Conservation (phyloP, 2,888 invertebrate species). For the Drosophila leonis region DNA sequence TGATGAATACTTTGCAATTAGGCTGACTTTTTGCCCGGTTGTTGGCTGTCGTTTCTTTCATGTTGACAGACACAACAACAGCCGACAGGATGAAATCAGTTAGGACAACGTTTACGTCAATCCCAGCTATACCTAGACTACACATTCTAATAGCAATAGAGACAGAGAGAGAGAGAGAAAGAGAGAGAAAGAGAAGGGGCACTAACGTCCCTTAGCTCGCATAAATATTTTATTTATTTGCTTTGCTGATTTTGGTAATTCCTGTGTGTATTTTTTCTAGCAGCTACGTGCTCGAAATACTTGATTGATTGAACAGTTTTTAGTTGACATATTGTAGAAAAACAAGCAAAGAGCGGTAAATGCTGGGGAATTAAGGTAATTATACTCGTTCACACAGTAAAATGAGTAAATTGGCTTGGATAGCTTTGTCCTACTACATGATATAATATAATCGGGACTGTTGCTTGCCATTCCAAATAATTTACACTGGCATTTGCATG, state of each 20-base stretch:
- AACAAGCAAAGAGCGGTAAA: conserved; percentile 18
- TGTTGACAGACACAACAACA: conserved; percentile 63
- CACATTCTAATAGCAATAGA: conserved; percentile 37
- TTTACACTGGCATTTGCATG: too few relatives aligned
- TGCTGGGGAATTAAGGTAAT: conserved; percentile 31
- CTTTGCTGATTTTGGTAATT: conserved; percentile 71
- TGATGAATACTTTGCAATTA: conserved; percentile 81
- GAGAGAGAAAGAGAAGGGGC: neutral
- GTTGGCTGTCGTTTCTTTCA: conserved; percentile 43
- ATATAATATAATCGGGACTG: too few relatives aligned
- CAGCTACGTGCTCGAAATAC: conserved; percentile 67
- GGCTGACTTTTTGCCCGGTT: conserved; percentile 32
- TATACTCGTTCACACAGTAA: neutral
- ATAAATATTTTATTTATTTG: conserved; percentile 81
- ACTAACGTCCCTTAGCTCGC: conserved; percentile 26
- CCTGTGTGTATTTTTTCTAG: conserved; percentile 24
- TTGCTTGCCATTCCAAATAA: neutral
- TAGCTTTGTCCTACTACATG: too few relatives aligned
- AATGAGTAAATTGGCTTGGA: too few relatives aligned
- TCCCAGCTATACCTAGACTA: conserved; percentile 57
- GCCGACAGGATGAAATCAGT: conserved; percentile 71
- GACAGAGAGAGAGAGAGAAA: neutral
- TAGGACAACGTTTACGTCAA: conserved; percentile 69
- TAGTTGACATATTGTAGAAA: conserved; percentile 44
- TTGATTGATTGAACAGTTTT: conserved; percentile 48